Percentiles rank a stretch among this genome's conserved stretches.
These are phyloP conservation scores for Fulica atra DNA, from an alignment of 2,113 vertebrate species.

Conservation along the genomic window DNA sequence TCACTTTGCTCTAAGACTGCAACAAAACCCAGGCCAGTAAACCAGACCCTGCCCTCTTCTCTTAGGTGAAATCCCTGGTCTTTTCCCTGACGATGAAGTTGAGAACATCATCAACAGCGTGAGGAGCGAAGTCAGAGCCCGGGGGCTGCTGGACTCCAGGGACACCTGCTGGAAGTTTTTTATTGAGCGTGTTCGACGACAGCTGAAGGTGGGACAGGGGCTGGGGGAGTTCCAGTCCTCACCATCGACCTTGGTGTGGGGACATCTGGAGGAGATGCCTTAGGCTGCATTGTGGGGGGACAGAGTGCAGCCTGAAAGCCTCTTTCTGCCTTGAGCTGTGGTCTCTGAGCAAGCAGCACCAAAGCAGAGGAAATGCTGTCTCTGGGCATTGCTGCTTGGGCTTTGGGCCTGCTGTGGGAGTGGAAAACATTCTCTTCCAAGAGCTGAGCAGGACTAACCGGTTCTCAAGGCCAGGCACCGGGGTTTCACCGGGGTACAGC, in stretches of 20 bases:
- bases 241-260: accelerated
- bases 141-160: slow-evolving; percentile 84
- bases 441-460: background rate
- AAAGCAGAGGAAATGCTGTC: too few relatives aligned
- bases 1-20: background rate
- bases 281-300: background rate
- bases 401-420: background rate
- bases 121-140: slow-evolving; percentile 85
- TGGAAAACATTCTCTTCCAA: background rate
- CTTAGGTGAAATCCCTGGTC: slow-evolving; percentile 92
- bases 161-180: slow-evolving; percentile 97
- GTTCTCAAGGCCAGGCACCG: background rate
- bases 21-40: background rate
- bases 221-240: background rate
- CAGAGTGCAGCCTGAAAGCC: background rate
- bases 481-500: background rate
- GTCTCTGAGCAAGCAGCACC: background rate
- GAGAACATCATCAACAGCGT: slow-evolving; percentile 87
- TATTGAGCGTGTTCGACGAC: slow-evolving; percentile 84
- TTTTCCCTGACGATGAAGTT: slow-evolving; percentile 91
- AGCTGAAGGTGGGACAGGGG: slow-evolving; percentile 86
- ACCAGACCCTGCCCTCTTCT: background rate
- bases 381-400: background rate
- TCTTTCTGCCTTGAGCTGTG: background rate
- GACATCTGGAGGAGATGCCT: accelerated